Conservation (phyloP, 2,888 invertebrate species). For the Lathronympha strigana region DNA sequence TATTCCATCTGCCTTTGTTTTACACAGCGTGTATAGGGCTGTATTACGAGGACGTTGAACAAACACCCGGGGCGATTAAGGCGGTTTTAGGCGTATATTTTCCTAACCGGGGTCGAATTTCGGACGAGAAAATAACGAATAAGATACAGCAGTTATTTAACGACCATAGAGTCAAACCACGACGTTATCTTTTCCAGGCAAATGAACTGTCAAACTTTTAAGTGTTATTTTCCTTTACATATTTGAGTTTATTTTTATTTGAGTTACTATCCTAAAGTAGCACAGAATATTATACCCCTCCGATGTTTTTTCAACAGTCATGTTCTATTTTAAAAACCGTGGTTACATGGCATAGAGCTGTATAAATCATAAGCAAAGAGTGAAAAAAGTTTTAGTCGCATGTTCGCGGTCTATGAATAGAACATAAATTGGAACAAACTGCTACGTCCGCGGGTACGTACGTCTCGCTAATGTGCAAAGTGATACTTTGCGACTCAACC, state of each 20-base stretch:
- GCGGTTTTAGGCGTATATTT: constrained; percentile 30
- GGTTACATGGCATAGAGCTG: not conserved
- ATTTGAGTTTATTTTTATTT: no score
- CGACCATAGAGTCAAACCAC: no score
- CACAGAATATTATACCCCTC: no score
- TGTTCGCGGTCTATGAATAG: constrained; percentile 36
- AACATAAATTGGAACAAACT: constrained; percentile 38
- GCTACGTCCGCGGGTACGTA: constrained; percentile 12
- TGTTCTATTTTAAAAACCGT: not conserved
- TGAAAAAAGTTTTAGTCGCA: constrained; percentile 28
- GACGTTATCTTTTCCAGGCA: no score
- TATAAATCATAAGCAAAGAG: constrained; percentile 6
- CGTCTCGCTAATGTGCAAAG: constrained; percentile 25
- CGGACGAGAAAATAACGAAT: constrained; percentile 16
- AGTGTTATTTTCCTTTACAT: no score
- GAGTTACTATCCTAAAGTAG: no score
- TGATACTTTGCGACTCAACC: constrained; percentile 34
- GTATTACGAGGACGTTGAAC: no score
- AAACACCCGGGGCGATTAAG: constrained; percentile 24
- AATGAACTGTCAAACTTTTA: no score
- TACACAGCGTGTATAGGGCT: no score
- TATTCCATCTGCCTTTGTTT: constrained; percentile 37
- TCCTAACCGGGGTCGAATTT: constrained; percentile 14
- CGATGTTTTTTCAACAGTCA: not conserved
- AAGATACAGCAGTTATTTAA: no score